Evolutionary conservation across 1,140 invertebrate genomes (phyloP).

Genomic region (Latrodectus geometricus): DNA sequence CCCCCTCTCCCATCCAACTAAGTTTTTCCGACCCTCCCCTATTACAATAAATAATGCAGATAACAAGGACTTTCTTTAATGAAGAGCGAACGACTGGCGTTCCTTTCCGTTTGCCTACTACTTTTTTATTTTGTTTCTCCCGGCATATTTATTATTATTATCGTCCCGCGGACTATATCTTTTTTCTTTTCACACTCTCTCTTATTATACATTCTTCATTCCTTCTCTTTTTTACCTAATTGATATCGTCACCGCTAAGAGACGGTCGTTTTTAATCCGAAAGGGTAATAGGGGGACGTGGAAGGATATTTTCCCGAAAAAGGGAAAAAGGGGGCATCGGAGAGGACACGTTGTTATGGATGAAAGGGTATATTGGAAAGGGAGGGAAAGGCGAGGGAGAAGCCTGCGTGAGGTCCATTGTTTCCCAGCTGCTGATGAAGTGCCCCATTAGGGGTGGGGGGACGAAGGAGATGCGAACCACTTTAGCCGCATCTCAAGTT

Average conservation of each 20-base stretch:
- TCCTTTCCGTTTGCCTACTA: background rate
- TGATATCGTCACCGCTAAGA: constrained; percentile 48
- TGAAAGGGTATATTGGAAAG: constrained; percentile 57
- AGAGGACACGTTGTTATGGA: constrained; percentile 38
- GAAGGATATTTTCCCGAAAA: background rate
- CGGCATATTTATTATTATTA: background rate
- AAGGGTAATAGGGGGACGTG: background rate
- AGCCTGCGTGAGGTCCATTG: constrained; percentile 42
- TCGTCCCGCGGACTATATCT: background rate
- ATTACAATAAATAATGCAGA: constrained; percentile 58
- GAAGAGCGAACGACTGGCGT: constrained; percentile 33
- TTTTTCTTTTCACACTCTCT: constrained; percentile 11
- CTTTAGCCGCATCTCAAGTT: constrained; percentile 60
- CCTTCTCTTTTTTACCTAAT: constrained; percentile 50
- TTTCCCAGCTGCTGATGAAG: constrained; percentile 61
- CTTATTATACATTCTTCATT: constrained; percentile 49
- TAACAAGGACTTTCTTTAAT: constrained; percentile 60
- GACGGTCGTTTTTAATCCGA: constrained; percentile 58
- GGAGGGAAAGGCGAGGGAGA: constrained; percentile 6
- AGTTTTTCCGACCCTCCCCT: background rate
- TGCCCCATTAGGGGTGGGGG: constrained; percentile 55
- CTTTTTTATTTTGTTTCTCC: background rate
- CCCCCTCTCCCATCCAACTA: background rate
- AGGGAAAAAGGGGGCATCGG: background rate
- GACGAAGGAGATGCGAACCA: constrained; percentile 35